Percentiles rank a stretch among this genome's conserved stretches.
These are phyloP conservation scores for Spisula subtruncata DNA, from an alignment of 2,888 invertebrate genomes.

Conservation along the genomic window DNA sequence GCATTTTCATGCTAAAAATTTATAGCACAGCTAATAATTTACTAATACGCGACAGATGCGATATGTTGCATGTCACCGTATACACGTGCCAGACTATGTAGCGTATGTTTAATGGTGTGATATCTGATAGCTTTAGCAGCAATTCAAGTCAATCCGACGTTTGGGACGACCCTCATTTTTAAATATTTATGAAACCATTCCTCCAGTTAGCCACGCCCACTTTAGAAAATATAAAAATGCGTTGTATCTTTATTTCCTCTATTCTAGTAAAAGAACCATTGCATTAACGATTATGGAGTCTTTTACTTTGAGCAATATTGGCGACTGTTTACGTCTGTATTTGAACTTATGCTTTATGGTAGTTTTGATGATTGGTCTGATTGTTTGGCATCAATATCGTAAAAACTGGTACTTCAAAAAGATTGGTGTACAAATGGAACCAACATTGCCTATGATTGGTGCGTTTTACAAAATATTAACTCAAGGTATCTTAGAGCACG, in stretches of 20 bases:
- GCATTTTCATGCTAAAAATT: too few species aligned
- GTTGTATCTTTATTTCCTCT: neutral
- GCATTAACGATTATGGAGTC: neutral
- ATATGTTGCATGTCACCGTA: too few species aligned
- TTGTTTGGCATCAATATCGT: neutral
- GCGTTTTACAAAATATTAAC: conserved; percentile 45
- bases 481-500: conserved; percentile 57
- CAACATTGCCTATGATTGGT: conserved; percentile 57
- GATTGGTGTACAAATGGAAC: conserved; percentile 37
- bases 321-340: neutral
- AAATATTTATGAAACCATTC: neutral
- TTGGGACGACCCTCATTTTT: neutral
- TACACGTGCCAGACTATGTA: too few species aligned
- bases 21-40: too few species aligned
- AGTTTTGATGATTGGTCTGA: neutral
- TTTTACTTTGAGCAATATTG: neutral
- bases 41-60: too few species aligned
- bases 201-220: neutral
- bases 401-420: conserved; percentile 26
- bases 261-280: neutral
- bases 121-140: too few species aligned
- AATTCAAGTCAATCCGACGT: neutral
- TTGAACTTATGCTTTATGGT: neutral
- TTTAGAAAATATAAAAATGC: neutral
- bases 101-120: too few species aligned